Evolutionary conservation across 2,888 invertebrate species (phyloP).

Genomic region (Eupithecia tripunctaria): DNA sequence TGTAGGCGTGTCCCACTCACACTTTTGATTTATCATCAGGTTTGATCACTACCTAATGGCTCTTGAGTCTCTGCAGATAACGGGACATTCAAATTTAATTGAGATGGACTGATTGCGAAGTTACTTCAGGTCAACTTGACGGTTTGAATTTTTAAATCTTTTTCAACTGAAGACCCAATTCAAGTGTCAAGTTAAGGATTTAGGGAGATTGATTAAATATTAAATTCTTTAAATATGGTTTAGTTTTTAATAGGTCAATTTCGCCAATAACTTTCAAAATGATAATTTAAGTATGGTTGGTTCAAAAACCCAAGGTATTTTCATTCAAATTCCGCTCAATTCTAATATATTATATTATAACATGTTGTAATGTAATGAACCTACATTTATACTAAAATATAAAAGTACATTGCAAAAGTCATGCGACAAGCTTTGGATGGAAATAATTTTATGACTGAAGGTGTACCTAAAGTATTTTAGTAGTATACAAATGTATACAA

Average conservation of each 20-base stretch:
- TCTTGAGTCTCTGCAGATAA: background rate
- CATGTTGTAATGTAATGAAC: too few species aligned
- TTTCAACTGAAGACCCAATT: background rate
- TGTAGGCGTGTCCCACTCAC: background rate
- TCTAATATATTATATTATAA: too few species aligned
- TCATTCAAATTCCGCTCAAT: too few species aligned
- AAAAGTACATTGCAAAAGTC: too few species aligned
- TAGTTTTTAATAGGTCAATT: background rate
- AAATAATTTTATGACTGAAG: too few species aligned
- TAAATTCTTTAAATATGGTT: background rate
- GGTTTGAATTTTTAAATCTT: background rate
- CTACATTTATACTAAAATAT: too few species aligned
- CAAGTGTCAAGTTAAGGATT: background rate
- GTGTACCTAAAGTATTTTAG: too few species aligned
- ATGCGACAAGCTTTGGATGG: too few species aligned
- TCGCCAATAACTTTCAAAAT: background rate
- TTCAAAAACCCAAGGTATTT: too few species aligned
- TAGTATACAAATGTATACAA: too few species aligned
- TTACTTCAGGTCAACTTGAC: background rate
- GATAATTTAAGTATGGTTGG: background rate
- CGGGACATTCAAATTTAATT: background rate
- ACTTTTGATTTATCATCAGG: background rate
- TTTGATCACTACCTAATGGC: background rate
- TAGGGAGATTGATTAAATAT: background rate
- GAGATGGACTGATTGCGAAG: constrained; percentile 2